Conservation (phyloP, 2,888 invertebrate genomes). For the Cataglyphis cursor region DNA sequence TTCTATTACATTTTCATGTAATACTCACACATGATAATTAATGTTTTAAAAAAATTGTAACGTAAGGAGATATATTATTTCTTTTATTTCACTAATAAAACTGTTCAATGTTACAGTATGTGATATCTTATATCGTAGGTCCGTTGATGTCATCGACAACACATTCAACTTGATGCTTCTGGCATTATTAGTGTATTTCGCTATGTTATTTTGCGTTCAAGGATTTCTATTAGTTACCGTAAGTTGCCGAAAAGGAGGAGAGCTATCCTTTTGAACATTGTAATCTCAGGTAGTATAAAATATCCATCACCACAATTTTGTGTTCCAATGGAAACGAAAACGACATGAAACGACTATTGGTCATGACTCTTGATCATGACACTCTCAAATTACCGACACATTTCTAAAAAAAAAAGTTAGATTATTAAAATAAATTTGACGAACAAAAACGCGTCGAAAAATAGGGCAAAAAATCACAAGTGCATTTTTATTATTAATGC, state of each 20-base stretch:
- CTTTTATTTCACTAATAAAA: not conserved
- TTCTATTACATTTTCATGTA: not conserved
- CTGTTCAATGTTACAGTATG: not conserved
- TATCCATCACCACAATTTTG: not conserved
- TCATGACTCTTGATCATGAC: not conserved
- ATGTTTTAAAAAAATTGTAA: not conserved
- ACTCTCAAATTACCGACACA: not conserved
- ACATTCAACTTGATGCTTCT: slow-evolving; percentile 75
- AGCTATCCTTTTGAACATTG: not conserved
- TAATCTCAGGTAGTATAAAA: slow-evolving; percentile 11
- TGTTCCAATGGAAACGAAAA: not conserved
- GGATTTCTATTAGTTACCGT: slow-evolving; percentile 75
- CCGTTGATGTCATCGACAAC: slow-evolving; percentile 69
- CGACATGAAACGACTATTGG: not conserved
- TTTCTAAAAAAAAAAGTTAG: not conserved
- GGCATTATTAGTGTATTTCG: slow-evolving; percentile 70
- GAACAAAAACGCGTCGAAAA: not conserved
- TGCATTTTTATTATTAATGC: not conserved
- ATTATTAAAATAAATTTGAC: not conserved
- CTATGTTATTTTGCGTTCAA: slow-evolving; percentile 74
- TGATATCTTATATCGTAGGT: slow-evolving; percentile 56
- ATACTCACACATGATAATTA: not conserved
- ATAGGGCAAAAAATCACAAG: not conserved
- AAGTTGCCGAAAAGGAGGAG: slow-evolving; percentile 50
- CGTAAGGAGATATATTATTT: not conserved